Evolutionary conservation across 1,140 invertebrate genomes (phyloP).

Genomic region (Listronotus oregonensis): DNA sequence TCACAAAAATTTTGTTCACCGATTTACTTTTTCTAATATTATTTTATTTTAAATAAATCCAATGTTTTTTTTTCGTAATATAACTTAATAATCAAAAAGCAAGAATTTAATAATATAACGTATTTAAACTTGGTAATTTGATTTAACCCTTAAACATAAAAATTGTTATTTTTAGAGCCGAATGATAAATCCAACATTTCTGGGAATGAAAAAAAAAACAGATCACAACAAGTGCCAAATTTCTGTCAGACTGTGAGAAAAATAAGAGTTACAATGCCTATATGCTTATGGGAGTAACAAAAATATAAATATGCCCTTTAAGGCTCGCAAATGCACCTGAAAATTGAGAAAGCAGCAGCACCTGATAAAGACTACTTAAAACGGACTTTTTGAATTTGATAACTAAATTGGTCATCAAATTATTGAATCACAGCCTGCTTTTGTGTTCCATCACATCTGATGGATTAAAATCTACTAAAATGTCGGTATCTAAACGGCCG

Average conservation of each 20-base stretch:
- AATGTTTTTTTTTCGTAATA: no score
- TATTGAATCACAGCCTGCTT: conserved; percentile 58
- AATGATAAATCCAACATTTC: not conserved
- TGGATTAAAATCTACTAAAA: conserved; percentile 47
- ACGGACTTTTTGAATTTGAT: conserved; percentile 48
- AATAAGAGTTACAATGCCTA: conserved; percentile 3
- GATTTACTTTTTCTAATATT: no score
- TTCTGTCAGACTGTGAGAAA: conserved; percentile 22
- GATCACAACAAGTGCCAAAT: conserved; percentile 13
- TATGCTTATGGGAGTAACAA: conserved; percentile 1
- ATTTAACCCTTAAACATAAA: no score
- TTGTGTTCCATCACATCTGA: conserved; percentile 50
- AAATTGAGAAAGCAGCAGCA: conserved; percentile 40
- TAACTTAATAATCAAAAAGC: no score
- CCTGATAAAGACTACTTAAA: conserved; percentile 43
- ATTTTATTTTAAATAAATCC: no score
- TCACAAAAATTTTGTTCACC: no score
- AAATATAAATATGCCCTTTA: conserved; percentile 5
- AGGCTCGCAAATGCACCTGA: conserved; percentile 32
- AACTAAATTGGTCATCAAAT: conserved; percentile 57
- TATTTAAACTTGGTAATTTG: no score
- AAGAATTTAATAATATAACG: no score
- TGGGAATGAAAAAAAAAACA: not conserved
- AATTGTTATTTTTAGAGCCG: not conserved
- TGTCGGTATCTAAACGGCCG: conserved; percentile 23